Base-by-base conservation (phyloP, 1,140 invertebrate genomes). In the Aculops lycopersici region DNA sequence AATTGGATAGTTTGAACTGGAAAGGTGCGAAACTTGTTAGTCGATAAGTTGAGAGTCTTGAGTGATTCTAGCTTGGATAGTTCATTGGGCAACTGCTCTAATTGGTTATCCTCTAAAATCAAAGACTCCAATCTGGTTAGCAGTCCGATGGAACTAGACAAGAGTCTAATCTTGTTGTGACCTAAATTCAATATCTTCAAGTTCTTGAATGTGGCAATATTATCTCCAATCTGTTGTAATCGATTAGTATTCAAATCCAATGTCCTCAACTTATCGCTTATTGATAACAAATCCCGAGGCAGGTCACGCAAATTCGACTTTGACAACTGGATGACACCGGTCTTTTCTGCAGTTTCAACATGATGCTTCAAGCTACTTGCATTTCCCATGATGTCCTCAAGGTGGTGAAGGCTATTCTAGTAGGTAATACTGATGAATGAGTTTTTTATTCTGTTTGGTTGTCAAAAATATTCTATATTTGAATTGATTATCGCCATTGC, bases 241-340 rank as follows among this genome's bases (percentile, higher is more conserved):
- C 72, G 78, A 56, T 95, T 95, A 41, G 78, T 68, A 1, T 81
- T 84, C 20, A 95, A 52, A 56, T 95, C 84, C 40, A 90, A 59
- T 18, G 72, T 88, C 45, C 86, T 65, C 24, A 94, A 54, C 17
- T 70, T 62, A 41, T 67, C 65, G n/a, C 54, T 51, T 15, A 67
- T 38, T 46, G 51, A 50, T 21, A 54, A 46, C n/a, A 62, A 43
- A 21, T 61, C 58, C 38, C 49, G 49, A 37, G 61, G 61, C 49
- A 64, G 54, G 56, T 62, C 75, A 49, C 63, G 71, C 31, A 94
- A 58, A 50, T 75, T 78, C 38, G 66, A 62, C 47, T 74, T 67
- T 1, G 74, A 73, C 36, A 92, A 58, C 53, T 80, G 79, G 42
- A 86, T 61, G n/a, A 79, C 71, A 3, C 83, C 81, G 19, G 81